Percentiles rank a stretch among this genome's conserved stretches.
Evolutionary conservation across 2,888 invertebrate genomes (phyloP).

Genomic region (Muscina levida): DNA sequence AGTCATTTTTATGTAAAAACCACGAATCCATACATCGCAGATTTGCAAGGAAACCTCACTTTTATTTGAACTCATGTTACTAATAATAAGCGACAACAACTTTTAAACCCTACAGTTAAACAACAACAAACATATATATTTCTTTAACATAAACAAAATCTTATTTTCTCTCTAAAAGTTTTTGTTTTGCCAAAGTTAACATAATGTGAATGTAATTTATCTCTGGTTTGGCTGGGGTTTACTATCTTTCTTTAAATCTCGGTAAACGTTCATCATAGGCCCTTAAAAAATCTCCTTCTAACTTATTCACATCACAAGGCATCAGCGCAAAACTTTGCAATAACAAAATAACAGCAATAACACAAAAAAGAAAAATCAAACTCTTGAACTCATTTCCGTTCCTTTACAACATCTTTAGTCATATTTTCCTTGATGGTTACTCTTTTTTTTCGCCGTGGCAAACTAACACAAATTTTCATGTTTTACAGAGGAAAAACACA

Average conservation of each 20-base stretch:
- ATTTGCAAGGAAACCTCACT: too few species aligned
- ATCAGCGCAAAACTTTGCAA: slow-evolving; percentile 30
- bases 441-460: slow-evolving; percentile 17
- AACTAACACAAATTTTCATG: slow-evolving; percentile 48
- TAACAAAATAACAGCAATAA: too few species aligned
- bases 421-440: background rate
- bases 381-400: slow-evolving; percentile 36
- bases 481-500: slow-evolving; percentile 27
- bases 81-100: too few species aligned
- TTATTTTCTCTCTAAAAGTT: slow-evolving; percentile 43
- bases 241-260: slow-evolving; percentile 44
- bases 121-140: slow-evolving; percentile 40
- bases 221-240: slow-evolving; percentile 33
- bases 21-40: too few species aligned
- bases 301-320: slow-evolving; percentile 43
- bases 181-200: slow-evolving; percentile 46
- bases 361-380: slow-evolving; percentile 15
- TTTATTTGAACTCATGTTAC: too few species aligned
- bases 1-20: too few species aligned
- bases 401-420: background rate
- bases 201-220: slow-evolving; percentile 55
- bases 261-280: slow-evolving; percentile 45
- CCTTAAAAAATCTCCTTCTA: slow-evolving; percentile 34
- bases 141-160: slow-evolving; percentile 35
- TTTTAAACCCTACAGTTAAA: too few species aligned